Evolutionary conservation across 2,797 vertebrate genomes (phyloP), one percentile per base, ranked within the genome.

Genomic region (Danionella dracula): DNA sequence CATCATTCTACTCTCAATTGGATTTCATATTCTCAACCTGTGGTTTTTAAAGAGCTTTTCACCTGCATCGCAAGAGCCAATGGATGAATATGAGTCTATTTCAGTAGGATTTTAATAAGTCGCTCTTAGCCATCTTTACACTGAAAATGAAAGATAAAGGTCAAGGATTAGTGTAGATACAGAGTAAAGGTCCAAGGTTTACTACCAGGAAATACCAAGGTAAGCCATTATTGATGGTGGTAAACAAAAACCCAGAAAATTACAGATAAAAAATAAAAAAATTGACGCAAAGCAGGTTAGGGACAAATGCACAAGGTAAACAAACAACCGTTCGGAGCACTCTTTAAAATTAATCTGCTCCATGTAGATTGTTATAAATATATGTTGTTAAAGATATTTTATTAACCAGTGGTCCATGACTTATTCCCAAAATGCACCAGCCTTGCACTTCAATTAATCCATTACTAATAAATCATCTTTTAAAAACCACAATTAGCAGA

Each of bases 1-100:
- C 88, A 57, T 89, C 80, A 87, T 81, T 83, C 88, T 78, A 71
- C 68, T 31, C 78, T 82, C 66, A 80, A 78, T 79, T 81, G 87
- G 86, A 90, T 91, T 90, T 80, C 70, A 74, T 73, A 80, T 81
- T 77, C 75, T 84, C 83, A 75, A 8, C 8, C 32, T 35, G 32
- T 85, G 82, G 21, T 65, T 83, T 71, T 50, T 73, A 56, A 64
- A 79, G 76, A 82, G 70, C 67, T 59, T 72, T 68, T 64, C 80
- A 81, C 79, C 81, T 81, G 80, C 67, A 72, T 61, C 16, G n/a
- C 49, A 64, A 29, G 45, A 62, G 29, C n/a, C n/a, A n/a, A 66
- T 69, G 58, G 83, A 84, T 86, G 74, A 83, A 82, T 84, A 76
- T 71, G 72, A 81, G 71, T 78, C 78, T 68, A 71, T 83, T 83